Conservation (phyloP, 2,797 vertebrate genomes). For the Sarcoramphus papa region DNA sequence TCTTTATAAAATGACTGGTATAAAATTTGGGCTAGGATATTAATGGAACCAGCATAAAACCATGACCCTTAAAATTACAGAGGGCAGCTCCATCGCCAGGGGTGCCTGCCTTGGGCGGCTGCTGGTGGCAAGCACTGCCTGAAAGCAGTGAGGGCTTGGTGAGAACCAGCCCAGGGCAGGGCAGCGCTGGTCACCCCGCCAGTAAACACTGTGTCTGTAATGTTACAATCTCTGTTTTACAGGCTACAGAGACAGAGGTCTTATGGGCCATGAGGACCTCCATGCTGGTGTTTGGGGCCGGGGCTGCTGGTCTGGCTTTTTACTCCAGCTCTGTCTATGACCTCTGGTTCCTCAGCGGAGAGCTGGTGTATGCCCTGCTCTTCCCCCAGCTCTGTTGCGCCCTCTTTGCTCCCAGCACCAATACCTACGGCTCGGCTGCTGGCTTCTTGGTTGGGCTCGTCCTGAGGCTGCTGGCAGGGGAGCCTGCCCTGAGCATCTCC, state of each 20-base stretch:
- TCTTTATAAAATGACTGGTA: neutral
- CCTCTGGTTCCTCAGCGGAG: constrained; percentile 81
- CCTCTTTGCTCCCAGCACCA: constrained; percentile 77
- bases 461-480: constrained; percentile 67
- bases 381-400: constrained; percentile 82
- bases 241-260: constrained; percentile 81
- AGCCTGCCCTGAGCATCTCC: constrained; percentile 65
- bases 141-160: neutral
- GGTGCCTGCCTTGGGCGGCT: neutral
- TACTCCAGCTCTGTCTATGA: constrained; percentile 73
- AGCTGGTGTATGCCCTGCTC: constrained; percentile 81
- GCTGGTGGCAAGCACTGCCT: neutral
- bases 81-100: neutral
- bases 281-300: constrained; percentile 73
- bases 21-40: neutral
- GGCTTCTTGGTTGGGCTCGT: constrained; percentile 70
- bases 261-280: constrained; percentile 78
- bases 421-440: constrained; percentile 73
- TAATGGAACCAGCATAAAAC: neutral
- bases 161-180: neutral
- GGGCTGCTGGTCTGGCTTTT: constrained; percentile 75
- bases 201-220: neutral
- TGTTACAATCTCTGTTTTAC: neutral
- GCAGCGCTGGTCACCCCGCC: neutral
- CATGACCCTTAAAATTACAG: neutral